Evolutionary conservation across 2,797 vertebrate genomes (phyloP).

Genomic region (Microctenopoma lineatum): DNA sequence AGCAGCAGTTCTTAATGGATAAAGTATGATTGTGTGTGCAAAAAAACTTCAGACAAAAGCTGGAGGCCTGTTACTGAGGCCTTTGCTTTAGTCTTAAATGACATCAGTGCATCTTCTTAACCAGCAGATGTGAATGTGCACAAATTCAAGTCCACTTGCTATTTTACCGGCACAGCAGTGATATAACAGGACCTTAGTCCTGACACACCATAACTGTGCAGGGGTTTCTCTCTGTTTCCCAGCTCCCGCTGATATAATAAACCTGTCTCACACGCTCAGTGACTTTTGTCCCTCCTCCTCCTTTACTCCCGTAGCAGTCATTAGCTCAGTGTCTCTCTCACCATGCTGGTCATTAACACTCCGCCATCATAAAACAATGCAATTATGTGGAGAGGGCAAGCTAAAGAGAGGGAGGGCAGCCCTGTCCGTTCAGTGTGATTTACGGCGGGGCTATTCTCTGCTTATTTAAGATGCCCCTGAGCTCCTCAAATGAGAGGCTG

Average conservation of each 20-base stretch:
- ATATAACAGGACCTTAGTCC: slow-evolving; percentile 38
- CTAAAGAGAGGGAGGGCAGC: slow-evolving; percentile 68
- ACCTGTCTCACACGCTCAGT: slow-evolving; percentile 60
- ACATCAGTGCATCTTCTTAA: slow-evolving; percentile 28
- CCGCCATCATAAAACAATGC: slow-evolving; percentile 83
- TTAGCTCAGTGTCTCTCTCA: slow-evolving; percentile 63
- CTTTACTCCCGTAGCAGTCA: slow-evolving; percentile 48
- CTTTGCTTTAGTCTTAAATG: slow-evolving; percentile 48
- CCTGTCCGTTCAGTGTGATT: slow-evolving; percentile 77
- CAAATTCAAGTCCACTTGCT: slow-evolving; percentile 15
- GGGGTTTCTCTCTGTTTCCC: slow-evolving; percentile 43
- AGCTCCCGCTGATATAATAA: slow-evolving; percentile 64
- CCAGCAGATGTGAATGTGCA: slow-evolving; percentile 42
- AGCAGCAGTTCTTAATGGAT: slow-evolving; percentile 40
- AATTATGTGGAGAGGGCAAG: slow-evolving; percentile 73
- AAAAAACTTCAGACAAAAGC: slow-evolving; percentile 11
- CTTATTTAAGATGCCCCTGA: slow-evolving; percentile 69
- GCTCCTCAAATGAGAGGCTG: slow-evolving; percentile 66
- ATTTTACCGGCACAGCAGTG: slow-evolving; percentile 25
- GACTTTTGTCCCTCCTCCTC: slow-evolving; percentile 51
- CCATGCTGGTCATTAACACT: slow-evolving; percentile 80
- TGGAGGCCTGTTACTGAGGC: slow-evolving; percentile 28
- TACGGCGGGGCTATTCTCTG: slow-evolving; percentile 74
- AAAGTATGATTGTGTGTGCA: slow-evolving; percentile 49
- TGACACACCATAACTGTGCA: slow-evolving; percentile 43